Base-by-base conservation (phyloP, 2,888 invertebrate genomes). In the Lasioglossum zephyrum region DNA sequence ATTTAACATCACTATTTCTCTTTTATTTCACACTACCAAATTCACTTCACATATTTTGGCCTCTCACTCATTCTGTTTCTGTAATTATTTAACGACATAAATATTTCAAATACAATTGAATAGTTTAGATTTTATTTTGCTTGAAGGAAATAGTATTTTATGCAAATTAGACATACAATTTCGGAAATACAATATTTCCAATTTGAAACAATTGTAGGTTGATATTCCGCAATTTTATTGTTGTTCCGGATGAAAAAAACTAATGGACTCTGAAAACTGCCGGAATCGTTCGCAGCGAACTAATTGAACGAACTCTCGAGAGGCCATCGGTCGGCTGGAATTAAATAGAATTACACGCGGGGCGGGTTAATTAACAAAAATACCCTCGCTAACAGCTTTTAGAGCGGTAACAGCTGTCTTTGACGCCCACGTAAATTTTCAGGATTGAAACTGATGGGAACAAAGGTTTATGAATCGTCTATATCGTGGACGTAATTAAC, bases 281-380 rank as follows among this genome's bases (percentile, higher is more conserved):
- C 47, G 18, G 49, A 70, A 69, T 63, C n/a, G 36, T 9, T 9
- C 16, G 13, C 76, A 53, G 16, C 47, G 39, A 74, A 78, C 77
- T 82, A 82, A 84, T 84, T 77, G 53, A 74, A 63, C 77, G 60
- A 22, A 16, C 31, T 3, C 60, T 4, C 69, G 4, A 18, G 18
- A n/a, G 8, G 31, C 60, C 60, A 60, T 49, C 66, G 63, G 49
- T 63, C 31, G 26, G 8, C 18, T 69, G 26, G 8, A 26, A 66
- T 78, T 66, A 49, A 75, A 75, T 49, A 2, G 22, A 39, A 57
- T 4, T 69, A 0, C 53, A 44, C 75, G 1, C 26, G 41, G 18
- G 8, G 16, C n/a, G 36, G 22, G 72, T 57, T 76, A 57, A 82
- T 72, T 36, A 41, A 75, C 60, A 78, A 84, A 82, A 74, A 63